A percentile compares a stretch with the other conserved stretches of the same genome.
Conservation (phyloP, 2,797 vertebrate species). For the Esox lucius region DNA sequence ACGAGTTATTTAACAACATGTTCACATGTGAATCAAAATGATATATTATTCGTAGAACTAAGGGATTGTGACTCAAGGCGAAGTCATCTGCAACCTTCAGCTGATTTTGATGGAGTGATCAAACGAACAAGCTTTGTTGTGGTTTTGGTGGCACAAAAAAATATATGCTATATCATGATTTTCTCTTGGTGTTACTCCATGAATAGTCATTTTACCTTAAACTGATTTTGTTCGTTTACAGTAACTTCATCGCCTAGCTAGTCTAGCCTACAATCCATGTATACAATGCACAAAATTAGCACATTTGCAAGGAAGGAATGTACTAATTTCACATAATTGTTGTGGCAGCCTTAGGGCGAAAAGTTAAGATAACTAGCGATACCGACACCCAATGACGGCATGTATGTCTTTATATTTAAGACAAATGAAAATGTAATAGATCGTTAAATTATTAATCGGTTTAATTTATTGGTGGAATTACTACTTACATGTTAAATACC, state of each 20-base stretch:
- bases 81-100: neutral
- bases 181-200: neutral
- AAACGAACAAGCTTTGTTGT: no score
- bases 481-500: constrained; percentile 18
- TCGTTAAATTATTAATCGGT: neutral
- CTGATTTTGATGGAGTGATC: no score
- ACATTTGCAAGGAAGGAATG: neutral
- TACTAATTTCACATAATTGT: neutral
- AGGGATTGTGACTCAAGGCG: neutral
- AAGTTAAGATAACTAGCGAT: neutral
- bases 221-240: neutral
- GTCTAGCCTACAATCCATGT: neutral
- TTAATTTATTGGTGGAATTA: neutral
- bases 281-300: neutral
- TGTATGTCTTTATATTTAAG: neutral
- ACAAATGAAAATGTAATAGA: neutral
- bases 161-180: neutral
- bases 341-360: neutral
- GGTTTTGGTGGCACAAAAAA: neutral
- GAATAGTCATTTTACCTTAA: neutral
- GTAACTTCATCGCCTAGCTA: neutral
- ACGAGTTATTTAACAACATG: neutral
- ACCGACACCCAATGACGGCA: neutral
- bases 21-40: neutral
- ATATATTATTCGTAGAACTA: neutral